Conservation (phyloP, 92 coral and sea anemone species). For the Epizoanthus scotinus region DNA sequence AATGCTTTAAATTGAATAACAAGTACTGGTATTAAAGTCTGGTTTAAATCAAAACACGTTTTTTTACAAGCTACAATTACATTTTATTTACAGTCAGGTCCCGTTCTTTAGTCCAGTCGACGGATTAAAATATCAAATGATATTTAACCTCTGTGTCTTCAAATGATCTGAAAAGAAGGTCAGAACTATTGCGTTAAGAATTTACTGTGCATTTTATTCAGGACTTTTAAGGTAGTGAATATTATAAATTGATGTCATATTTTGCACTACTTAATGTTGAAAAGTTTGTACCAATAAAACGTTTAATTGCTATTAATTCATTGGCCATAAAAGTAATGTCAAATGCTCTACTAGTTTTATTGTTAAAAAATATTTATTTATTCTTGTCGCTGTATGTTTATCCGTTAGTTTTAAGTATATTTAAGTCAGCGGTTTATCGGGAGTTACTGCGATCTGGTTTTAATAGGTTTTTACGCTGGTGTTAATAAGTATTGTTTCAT, state of each 20-base stretch:
- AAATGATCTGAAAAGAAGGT: conserved; percentile 67
- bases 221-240: not conserved
- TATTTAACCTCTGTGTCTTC: conserved; percentile 50
- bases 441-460: not conserved
- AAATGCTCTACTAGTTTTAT: no score
- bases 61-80: not conserved
- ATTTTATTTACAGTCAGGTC: not conserved
- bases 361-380: no score
- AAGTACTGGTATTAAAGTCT: not conserved
- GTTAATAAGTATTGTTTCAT: no score
- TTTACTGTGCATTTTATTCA: not conserved
- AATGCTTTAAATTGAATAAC: not conserved
- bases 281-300: not conserved
- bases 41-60: not conserved
- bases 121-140: conserved; percentile 5
- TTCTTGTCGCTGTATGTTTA: not conserved
- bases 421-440: not conserved
- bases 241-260: not conserved
- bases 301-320: not conserved
- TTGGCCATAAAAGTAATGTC: no score
- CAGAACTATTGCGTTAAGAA: conserved; percentile 42
- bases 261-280: not conserved
- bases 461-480: not conserved
- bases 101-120: not conserved
- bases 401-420: not conserved